Percentiles rank a stretch among this genome's conserved stretches.
These are phyloP conservation scores for Caenorhabditis sp. DNA, from an alignment of 2,888 invertebrate genomes.

Conservation along the genomic window DNA sequence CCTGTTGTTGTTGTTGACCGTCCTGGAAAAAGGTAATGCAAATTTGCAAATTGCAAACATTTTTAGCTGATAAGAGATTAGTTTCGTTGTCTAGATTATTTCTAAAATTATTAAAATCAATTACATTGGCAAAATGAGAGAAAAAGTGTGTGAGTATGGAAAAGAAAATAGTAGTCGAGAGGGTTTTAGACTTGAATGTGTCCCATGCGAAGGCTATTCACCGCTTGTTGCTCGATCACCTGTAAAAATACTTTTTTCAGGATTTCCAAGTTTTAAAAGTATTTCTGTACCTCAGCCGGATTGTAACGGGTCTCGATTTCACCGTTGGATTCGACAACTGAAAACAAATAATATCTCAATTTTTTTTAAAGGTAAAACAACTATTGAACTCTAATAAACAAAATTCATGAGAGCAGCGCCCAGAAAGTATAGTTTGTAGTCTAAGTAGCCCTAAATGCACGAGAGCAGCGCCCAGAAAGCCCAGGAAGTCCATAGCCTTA, in stretches of 20 bases:
- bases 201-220: constrained; percentile 59
- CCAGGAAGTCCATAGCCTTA: too few species aligned
- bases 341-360: constrained; percentile 1
- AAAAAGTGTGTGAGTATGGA: constrained; percentile 3
- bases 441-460: too few species aligned
- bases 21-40: constrained; percentile 41
- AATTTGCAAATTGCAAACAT: not conserved
- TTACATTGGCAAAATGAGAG: not conserved
- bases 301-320: constrained; percentile 52
- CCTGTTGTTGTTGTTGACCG: constrained; percentile 37
- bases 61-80: not conserved
- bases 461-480: too few species aligned
- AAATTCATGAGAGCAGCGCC: not conserved
- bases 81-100: not conserved
- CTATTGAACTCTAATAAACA: too few species aligned
- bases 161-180: not conserved
- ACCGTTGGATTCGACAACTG: constrained; percentile 53
- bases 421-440: too few species aligned
- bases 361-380: too few species aligned
- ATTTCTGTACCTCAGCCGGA: constrained; percentile 34
- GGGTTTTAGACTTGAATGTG: constrained; percentile 43
- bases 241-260: constrained; percentile 18
- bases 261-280: not conserved
- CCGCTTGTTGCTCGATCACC: constrained; percentile 43
- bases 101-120: constrained; percentile 1